These are phyloP conservation scores for Trichonephila clavata DNA, from an alignment of 1,140 invertebrate genomes.

Conservation along the genomic window DNA sequence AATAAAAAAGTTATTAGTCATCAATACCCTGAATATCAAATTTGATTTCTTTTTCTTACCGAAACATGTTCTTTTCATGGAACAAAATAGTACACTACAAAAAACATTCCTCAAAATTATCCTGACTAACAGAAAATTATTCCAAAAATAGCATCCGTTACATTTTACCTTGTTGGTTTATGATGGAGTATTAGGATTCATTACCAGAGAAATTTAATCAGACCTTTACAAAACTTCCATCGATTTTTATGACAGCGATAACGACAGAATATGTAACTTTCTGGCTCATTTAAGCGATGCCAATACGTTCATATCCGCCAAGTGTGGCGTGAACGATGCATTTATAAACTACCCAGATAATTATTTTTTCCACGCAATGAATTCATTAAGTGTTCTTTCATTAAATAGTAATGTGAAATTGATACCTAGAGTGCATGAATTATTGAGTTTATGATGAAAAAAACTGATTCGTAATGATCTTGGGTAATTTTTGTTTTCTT, in stretches of 20 bases:
- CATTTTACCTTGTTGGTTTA: not conserved
- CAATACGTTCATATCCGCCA: not conserved
- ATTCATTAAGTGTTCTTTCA: not conserved
- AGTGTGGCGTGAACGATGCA: not conserved
- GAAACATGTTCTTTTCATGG: too few relatives aligned
- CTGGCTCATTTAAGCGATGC: not conserved
- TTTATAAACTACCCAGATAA: not conserved
- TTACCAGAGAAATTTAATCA: not conserved
- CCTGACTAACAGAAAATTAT: not conserved
- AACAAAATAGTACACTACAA: not conserved
- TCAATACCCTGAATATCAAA: too few relatives aligned
- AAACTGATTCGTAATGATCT: too few relatives aligned
- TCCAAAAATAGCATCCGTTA: not conserved
- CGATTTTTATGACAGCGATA: not conserved
- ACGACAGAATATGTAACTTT: not conserved
- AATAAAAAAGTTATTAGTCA: too few relatives aligned
- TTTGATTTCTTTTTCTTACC: too few relatives aligned
- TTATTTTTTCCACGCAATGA: constrained; percentile 6
- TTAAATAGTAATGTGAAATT: not conserved
- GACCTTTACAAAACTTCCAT: not conserved
- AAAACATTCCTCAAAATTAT: not conserved
- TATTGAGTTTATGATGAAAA: not conserved
- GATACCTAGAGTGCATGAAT: not conserved
- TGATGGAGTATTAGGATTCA: not conserved
- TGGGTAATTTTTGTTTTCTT: too few relatives aligned